A percentile compares a stretch with the other conserved stretches of the same genome.
Evolutionary conservation across 2,113 vertebrate species (phyloP).

Genomic region (Mustela nigripes): DNA sequence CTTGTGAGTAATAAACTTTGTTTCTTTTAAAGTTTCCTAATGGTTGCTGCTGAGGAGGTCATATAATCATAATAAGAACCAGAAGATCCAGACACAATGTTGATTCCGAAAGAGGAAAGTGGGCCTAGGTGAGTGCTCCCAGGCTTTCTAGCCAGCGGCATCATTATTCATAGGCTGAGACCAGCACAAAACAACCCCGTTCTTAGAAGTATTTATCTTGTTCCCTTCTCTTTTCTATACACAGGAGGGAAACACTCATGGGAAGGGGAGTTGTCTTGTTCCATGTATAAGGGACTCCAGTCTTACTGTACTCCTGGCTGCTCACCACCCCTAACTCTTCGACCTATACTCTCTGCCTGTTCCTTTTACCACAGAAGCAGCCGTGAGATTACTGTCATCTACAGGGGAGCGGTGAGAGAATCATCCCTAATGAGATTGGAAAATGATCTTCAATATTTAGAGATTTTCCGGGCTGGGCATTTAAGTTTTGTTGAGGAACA

Average conservation of each 20-base stretch:
- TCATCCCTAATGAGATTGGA: not conserved
- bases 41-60: not conserved
- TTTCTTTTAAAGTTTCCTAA: not conserved
- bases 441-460: not conserved
- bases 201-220: not conserved
- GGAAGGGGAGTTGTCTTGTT: not conserved
- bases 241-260: not conserved
- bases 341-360: accelerated
- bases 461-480: not conserved
- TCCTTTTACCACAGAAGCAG: not conserved
- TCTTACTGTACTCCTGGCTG: too few relatives aligned
- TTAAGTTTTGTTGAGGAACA: not conserved
- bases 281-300: not conserved
- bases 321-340: accelerated
- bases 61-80: not conserved
- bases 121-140: not conserved
- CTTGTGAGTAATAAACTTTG: not conserved
- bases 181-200: not conserved
- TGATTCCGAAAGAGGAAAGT: not conserved
- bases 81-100: not conserved
- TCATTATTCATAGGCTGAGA: not conserved
- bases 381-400: not conserved
- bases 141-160: not conserved
- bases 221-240: not conserved
- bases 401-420: accelerated